These are phyloP conservation scores for Caenorhabditis sp. DNA, from an alignment of 2,888 invertebrate genomes.

Conservation along the genomic window DNA sequence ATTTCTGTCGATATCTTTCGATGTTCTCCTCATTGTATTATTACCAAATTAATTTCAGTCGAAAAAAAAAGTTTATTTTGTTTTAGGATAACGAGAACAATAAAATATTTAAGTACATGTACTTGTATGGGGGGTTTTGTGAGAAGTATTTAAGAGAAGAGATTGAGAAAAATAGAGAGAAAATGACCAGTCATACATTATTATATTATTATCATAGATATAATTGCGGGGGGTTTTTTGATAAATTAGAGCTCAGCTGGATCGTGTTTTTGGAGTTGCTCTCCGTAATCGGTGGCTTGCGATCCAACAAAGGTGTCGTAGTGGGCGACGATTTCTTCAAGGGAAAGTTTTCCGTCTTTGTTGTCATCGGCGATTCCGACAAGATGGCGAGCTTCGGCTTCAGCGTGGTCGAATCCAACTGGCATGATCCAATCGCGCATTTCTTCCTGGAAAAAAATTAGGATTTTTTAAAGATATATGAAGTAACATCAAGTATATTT, in stretches of 20 bases:
- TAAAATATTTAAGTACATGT: slow-evolving; percentile 1
- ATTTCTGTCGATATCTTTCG: not conserved
- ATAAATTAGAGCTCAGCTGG: slow-evolving; percentile 69
- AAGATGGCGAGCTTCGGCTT: slow-evolving; percentile 92
- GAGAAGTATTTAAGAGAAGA: not conserved
- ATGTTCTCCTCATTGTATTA: too few species aligned
- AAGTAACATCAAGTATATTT: too few species aligned
- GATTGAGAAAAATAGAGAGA: not conserved
- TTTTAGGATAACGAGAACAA: too few species aligned
- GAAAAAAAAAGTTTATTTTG: too few species aligned
- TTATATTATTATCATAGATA: slow-evolving; percentile 22
- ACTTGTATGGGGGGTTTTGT: not conserved
- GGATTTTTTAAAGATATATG: too few species aligned
- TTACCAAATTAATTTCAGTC: too few species aligned
- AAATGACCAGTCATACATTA: slow-evolving; percentile 42
- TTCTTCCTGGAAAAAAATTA: slow-evolving; percentile 78
- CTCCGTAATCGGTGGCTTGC: slow-evolving; percentile 98
- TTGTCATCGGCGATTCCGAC: slow-evolving; percentile 92
- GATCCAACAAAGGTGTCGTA: slow-evolving; percentile 98
- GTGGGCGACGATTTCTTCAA: slow-evolving; percentile 88
- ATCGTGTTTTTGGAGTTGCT: slow-evolving; percentile 91
- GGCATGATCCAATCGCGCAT: slow-evolving; percentile 91
- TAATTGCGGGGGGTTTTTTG: too few species aligned
- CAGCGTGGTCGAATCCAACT: slow-evolving; percentile 93
- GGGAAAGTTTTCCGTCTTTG: slow-evolving; percentile 87